Base-by-base conservation (phyloP, 2,888 invertebrate genomes). In the Diarsia brunnea region DNA sequence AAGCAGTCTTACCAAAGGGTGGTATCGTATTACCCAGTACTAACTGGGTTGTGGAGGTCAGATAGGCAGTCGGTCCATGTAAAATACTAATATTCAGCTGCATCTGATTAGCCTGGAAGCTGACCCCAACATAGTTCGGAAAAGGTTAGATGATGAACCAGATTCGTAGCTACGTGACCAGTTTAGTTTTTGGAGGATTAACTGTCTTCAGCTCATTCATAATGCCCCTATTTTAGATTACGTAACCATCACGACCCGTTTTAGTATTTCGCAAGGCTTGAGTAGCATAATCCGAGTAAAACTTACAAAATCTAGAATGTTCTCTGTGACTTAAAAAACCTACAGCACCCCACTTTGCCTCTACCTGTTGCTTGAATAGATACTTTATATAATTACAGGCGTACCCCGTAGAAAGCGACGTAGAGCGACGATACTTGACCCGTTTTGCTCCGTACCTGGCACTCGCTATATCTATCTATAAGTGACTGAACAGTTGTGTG, bases 371-470 rank as follows among this genome's bases (percentile, higher is more conserved):
- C 72, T 73, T 63, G 66, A 65, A 75, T 68, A 63, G 31, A 58
- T 68, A 61, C 75, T 79, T 66, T 64, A 83, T 79, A 31, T 83
- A 69, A 83, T 75, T 83, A 82, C 61, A 58, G 49, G 60, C 60
- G 69, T 71, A 73, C 76, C 61, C 63, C 70, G 64, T 47, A 65
- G 69, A 70, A 83, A 74, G 38, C 38, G 38, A 38, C 38, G 38
- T 38, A 38, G 81, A 73, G 63, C 72, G 71, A 58, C 47, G 45
- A 69, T 73, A 82, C 84, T 84, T 84, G 84, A 84, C 84, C 84
- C 69, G 61, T 81, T 84, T 75, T 74, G 69, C 69, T 63, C 55
- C 31, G 31, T 79, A 83, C 83, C 79, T 68, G 61, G 19, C 24
- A 61, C 43, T 77, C 43, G 24, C 19, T 69, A 49, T 51, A 71